A percentile compares a stretch with the other conserved stretches of the same genome.
Evolutionary conservation across 2,888 invertebrate genomes (phyloP).

Genomic region (Frankliniella intonsa): DNA sequence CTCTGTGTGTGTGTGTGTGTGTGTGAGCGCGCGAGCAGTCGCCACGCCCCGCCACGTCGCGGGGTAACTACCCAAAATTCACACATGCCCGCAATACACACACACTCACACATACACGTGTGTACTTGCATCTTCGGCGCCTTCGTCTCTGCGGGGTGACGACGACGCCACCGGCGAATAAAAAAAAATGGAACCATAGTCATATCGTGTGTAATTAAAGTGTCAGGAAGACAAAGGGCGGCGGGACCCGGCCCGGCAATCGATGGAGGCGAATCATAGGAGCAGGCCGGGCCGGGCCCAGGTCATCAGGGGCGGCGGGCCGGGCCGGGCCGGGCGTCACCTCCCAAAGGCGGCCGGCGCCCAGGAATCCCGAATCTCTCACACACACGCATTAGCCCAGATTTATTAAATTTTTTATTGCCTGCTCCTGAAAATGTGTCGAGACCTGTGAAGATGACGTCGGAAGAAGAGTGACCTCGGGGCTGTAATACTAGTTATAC

Average conservation of each 20-base stretch:
- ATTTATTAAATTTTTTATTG: neutral
- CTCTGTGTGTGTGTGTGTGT: too few species aligned
- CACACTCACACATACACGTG: neutral
- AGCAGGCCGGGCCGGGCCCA: neutral
- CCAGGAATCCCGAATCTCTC: neutral
- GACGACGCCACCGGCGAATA: neutral
- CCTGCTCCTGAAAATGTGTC: neutral
- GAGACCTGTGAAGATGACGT: neutral
- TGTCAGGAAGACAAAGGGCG: constrained; percentile 18
- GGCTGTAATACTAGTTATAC: too few species aligned
- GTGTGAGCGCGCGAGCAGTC: neutral
- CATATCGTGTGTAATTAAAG: constrained; percentile 1
- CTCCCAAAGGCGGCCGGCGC: neutral
- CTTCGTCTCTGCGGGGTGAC: neutral
- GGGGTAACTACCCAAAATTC: neutral
- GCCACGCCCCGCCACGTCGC: neutral
- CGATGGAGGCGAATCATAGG: constrained; percentile 15
- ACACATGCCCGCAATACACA: neutral
- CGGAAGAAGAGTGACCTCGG: neutral
- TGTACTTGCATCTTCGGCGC: neutral
- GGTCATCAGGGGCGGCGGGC: neutral
- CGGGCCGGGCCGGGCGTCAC: neutral
- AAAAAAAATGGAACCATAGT: neutral
- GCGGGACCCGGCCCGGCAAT: neutral
- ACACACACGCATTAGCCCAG: neutral